Base-by-base conservation (phyloP, 2,888 invertebrate species). In the Synanthedon andrenaeformis region DNA sequence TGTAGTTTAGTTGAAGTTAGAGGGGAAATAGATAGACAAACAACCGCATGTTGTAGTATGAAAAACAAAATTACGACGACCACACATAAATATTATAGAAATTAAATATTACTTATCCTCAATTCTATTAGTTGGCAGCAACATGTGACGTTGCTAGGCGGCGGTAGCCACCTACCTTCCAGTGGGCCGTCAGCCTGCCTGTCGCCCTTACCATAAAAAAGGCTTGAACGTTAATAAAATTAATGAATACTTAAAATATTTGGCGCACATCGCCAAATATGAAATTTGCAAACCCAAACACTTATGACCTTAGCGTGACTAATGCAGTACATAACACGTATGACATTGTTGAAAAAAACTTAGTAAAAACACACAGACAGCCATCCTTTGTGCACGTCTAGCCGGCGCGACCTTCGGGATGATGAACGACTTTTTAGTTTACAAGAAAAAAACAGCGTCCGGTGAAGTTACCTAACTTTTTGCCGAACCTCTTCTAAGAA, bases 401-500 rank as follows among this genome's bases (percentile, higher is more conserved):
- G 83, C 74, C 73, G 66, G 58, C 63, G 59, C 63, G 79, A 81
- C 85, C 86, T 86, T 86, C 77, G 65, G 53, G 60, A 70, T 84
- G 85, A 86, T 85, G 82, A 70, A 84, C 84, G 78, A 74, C 81
- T 83, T 81, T 82, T 83, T 82, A 78, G 76, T 61, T 58, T 58
- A 59, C 45, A 50, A 69, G 71, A 78, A 84, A 83, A 84, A 80
- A 75, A 60, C 56, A 54, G 69, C 77, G 81, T 80, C 81, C 81
- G 80, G 85, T 86, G 85, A 87, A 77, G 79, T 86, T 86, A 79
- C 80, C 83, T 82, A 81, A 81, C 73, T 84, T 85, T 86, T 86
- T 85, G 84, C 67, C 64, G 65, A 61, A 68, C 28, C 12, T 59
- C 62, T 86, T 86, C 86, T 81, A 52, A 76, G 86, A 86, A 86